A percentile compares a stretch with the other conserved stretches of the same genome.
Conservation (phyloP, 2,113 vertebrate genomes). For the Pseudolaguvia tuberculata region DNA sequence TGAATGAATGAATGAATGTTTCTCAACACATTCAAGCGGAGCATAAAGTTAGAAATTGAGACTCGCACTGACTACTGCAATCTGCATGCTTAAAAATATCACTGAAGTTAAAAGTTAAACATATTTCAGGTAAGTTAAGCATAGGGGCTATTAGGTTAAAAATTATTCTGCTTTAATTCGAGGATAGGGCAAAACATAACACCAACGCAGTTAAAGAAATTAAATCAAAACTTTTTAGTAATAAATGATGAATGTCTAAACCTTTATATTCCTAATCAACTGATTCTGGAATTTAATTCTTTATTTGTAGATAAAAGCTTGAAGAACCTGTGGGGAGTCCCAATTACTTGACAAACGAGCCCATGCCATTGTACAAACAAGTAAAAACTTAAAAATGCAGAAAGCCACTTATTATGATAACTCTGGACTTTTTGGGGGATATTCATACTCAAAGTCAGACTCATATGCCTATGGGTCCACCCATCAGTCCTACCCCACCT, state of each 20-base stretch:
- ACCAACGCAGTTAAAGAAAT: background rate
- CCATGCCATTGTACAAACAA: conserved; percentile 89
- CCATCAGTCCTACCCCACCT: conserved; percentile 83
- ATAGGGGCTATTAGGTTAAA: too few relatives aligned
- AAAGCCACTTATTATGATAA: conserved; percentile 98
- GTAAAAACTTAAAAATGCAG: conserved; percentile 87
- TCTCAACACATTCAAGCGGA: background rate
- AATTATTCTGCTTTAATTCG: background rate
- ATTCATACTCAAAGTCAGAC: conserved; percentile 89
- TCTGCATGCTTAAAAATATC: background rate
- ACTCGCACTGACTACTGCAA: background rate
- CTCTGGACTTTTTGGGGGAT: conserved; percentile 91
- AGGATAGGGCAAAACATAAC: background rate
- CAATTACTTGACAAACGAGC: conserved; percentile 75
- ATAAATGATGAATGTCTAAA: background rate
- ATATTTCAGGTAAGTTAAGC: background rate
- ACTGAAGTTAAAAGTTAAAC: background rate
- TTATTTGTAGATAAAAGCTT: conserved; percentile 62
- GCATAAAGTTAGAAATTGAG: background rate
- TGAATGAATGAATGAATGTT: background rate
- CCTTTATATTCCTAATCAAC: too few relatives aligned
- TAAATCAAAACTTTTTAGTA: too few relatives aligned
- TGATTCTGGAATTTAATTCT: conserved; percentile 27
- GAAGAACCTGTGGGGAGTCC: conserved; percentile 70
- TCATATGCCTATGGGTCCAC: conserved; percentile 81